Conservation (phyloP, 2,888 invertebrate genomes). For the Standfussiana lucernea region DNA sequence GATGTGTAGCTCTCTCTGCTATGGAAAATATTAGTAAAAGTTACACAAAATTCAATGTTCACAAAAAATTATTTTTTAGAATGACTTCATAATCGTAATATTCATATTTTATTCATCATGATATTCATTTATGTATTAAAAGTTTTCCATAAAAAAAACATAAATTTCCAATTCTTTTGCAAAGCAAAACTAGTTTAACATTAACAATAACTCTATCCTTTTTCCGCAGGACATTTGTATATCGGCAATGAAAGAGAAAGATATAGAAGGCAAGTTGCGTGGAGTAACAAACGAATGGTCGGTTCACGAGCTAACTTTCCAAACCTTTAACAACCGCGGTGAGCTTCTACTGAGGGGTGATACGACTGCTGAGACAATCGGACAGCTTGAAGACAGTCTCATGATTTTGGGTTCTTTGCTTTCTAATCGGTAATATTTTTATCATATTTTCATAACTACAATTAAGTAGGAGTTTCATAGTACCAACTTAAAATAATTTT, state of each 20-base stretch:
- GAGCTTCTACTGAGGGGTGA: conserved; percentile 97
- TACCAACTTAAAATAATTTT: background rate
- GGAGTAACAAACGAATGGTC: conserved; percentile 99
- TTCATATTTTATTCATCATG: too few relatives aligned
- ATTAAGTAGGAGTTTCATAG: background rate
- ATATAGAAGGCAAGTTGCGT: conserved; percentile 98
- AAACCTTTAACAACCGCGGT: conserved; percentile 98
- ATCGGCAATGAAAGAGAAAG: conserved; percentile 99
- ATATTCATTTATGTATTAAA: background rate
- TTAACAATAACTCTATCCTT: background rate
- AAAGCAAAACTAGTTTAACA: background rate
- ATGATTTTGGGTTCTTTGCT: conserved; percentile 98
- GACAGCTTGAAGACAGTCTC: conserved; percentile 98
- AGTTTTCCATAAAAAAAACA: too few relatives aligned
- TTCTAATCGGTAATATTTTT: conserved; percentile 93
- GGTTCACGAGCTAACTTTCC: conserved; percentile 97
- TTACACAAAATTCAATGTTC: too few relatives aligned
- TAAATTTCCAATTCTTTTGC: background rate
- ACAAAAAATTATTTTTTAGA: too few relatives aligned
- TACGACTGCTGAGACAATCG: conserved; percentile 98
- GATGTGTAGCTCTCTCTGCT: background rate
- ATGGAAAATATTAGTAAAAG: background rate
- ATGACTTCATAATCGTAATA: too few relatives aligned
- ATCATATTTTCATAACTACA: background rate
- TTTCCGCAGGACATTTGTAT: conserved; percentile 96